Base-by-base conservation (phyloP, 1,140 invertebrate species). In the Archivesica marissinica region DNA sequence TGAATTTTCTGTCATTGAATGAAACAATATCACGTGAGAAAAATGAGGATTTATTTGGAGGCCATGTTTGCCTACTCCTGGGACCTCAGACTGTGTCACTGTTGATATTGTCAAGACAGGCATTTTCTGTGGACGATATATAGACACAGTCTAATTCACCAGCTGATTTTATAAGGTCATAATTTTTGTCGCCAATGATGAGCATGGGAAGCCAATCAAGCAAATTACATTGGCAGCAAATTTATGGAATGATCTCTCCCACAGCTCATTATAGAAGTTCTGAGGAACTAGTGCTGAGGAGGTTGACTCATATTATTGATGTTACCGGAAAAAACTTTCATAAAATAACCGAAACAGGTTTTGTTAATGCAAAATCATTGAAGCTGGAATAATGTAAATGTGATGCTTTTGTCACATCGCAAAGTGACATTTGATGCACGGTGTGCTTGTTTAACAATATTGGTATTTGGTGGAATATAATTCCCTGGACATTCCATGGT, bases 91-190 rank as follows among this genome's bases (percentile, higher is more conserved):
- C 41, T 44, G 68, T 72, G 68, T 33, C 68, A 72, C 68, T 47
- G 44, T 30, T 30, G 7, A 28, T 72, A 44, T 2, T 50, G 28
- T 72, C 44, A 50, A 44, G 25, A 33, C 33, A 30, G 38, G 39
- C 41, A 44, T 38, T 38, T 50, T 72, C 44, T 30, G 17, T 2
- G 9, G 28, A 72, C 50, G 41, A 72, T 72, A 50, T 72, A 72
- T 72, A 30, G 41, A 72, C 68, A 52, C 68, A 72, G 68, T 72
- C 68, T 52, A 72, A 72, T 72, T 38, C 50, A 44, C 66, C 39
- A 72, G 35, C 44, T 30, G n/a, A 25, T 50, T 33, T 3, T 64
- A 64, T 35, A 64, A 64, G 59, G 30, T 64, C 25, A 64, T 64
- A 64, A 35, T 15, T 64, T 64, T 20, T 59, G n/a, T 59, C 23